A percentile compares a stretch with the other conserved stretches of the same genome.
Conservation (phyloP, 2,888 invertebrate species). For the Boloria euphrosyne region DNA sequence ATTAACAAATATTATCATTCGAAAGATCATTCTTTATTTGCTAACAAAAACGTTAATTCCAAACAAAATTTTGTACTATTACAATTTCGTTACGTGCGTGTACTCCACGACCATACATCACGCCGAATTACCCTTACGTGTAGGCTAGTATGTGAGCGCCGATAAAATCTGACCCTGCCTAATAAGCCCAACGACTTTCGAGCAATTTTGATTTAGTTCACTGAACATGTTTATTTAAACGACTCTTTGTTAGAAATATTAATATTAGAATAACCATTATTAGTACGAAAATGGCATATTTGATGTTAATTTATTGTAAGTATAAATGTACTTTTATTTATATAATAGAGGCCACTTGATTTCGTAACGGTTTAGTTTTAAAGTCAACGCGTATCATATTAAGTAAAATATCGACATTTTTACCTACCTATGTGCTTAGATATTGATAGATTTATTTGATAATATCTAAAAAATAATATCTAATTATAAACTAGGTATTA, state of each 20-base stretch:
- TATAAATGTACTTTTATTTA: no score
- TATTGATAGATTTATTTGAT: no score
- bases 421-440: no score
- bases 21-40: not conserved
- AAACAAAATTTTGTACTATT: slow-evolving; percentile 20
- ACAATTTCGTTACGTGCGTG: slow-evolving; percentile 36
- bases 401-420: no score
- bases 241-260: slow-evolving; percentile 9
- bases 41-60: slow-evolving; percentile 17
- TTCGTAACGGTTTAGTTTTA: no score
- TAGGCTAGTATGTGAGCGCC: slow-evolving; percentile 46
- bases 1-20: not conserved
- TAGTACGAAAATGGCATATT: no score
- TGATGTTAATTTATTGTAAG: no score
- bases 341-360: no score
- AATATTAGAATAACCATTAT: slow-evolving; percentile 1
- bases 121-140: slow-evolving; percentile 50
- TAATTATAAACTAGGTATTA: no score
- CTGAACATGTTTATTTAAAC: slow-evolving; percentile 22
- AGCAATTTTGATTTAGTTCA: slow-evolving; percentile 37
- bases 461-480: no score
- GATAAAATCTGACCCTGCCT: slow-evolving; percentile 51
- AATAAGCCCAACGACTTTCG: slow-evolving; percentile 44
- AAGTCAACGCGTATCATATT: no score
- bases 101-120: slow-evolving; percentile 43